Conservation (phyloP, 2,888 invertebrate genomes). For the Callinectes sapidus region DNA sequence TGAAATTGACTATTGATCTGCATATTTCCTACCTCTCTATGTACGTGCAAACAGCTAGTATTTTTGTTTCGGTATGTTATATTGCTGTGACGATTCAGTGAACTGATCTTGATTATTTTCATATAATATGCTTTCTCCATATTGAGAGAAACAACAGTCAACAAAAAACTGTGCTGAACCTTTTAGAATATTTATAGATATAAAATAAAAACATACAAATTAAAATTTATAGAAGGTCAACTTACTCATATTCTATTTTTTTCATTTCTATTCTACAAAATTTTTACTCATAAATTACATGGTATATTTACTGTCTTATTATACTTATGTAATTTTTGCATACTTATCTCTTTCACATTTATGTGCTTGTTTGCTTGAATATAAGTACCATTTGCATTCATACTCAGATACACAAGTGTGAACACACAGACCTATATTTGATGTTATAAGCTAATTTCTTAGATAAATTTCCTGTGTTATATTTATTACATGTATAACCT, state of each 20-base stretch:
- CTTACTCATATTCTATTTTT: not conserved
- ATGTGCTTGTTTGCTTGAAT: too few species aligned
- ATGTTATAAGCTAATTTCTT: too few species aligned
- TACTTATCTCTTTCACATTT: not conserved
- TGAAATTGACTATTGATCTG: not conserved
- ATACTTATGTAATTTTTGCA: not conserved
- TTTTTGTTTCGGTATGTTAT: not conserved
- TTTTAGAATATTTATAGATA: too few species aligned
- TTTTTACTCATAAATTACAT: not conserved
- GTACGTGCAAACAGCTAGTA: not conserved
- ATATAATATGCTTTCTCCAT: not conserved
- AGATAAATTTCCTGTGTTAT: too few species aligned
- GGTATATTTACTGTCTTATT: not conserved
- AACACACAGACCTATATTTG: too few species aligned
- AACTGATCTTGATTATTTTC: not conserved
- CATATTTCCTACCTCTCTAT: constrained; percentile 2
- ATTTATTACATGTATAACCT: too few species aligned
- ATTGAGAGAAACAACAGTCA: too few species aligned
- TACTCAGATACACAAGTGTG: too few species aligned
- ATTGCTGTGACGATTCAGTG: not conserved
- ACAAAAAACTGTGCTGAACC: too few species aligned
- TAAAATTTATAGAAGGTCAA: not conserved
- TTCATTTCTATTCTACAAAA: not conserved
- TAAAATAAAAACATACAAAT: not conserved
- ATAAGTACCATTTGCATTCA: too few species aligned